Percentiles rank a stretch among this genome's conserved stretches.
Conservation (phyloP, 1,140 invertebrate species). For the Procambarus virginalis region DNA sequence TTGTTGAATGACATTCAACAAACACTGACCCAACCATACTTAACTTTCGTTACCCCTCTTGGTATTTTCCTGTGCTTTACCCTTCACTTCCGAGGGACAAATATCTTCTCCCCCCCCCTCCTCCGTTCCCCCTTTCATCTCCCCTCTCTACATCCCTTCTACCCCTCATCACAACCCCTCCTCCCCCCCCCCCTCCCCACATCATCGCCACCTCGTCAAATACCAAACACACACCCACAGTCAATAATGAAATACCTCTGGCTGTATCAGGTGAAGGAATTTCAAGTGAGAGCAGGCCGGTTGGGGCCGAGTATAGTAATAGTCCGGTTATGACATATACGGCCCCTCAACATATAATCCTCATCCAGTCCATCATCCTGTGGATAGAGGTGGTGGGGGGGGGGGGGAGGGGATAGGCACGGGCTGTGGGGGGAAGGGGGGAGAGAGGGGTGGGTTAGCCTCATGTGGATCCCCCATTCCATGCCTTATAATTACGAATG, state of each 20-base stretch:
- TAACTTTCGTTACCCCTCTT: no score
- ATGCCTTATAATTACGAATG: not conserved
- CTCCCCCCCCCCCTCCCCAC: not conserved
- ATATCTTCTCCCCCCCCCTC: not conserved
- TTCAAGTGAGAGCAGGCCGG: not conserved
- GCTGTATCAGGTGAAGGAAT: conserved; percentile 4
- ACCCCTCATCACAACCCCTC: not conserved
- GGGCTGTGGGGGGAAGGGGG: not conserved
- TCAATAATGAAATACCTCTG: not conserved
- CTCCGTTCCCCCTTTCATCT: conserved; percentile 10
- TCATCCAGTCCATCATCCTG: not conserved
- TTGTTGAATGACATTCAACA: no score
- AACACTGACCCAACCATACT: no score
- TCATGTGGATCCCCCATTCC: not conserved
- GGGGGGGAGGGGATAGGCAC: not conserved
- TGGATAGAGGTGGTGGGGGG: not conserved
- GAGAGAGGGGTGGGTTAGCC: not conserved
- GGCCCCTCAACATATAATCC: not conserved
- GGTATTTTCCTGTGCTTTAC: not conserved
- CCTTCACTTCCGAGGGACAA: not conserved
- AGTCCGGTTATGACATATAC: not conserved
- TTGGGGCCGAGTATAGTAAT: not conserved
- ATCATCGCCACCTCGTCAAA: no score
- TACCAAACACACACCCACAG: not conserved
- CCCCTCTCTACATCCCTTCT: conserved; percentile 1